phyloP scores from a whole-genome alignment of 1,140 invertebrate genomes.

The Maconellicoccus hirsutus region DNA sequence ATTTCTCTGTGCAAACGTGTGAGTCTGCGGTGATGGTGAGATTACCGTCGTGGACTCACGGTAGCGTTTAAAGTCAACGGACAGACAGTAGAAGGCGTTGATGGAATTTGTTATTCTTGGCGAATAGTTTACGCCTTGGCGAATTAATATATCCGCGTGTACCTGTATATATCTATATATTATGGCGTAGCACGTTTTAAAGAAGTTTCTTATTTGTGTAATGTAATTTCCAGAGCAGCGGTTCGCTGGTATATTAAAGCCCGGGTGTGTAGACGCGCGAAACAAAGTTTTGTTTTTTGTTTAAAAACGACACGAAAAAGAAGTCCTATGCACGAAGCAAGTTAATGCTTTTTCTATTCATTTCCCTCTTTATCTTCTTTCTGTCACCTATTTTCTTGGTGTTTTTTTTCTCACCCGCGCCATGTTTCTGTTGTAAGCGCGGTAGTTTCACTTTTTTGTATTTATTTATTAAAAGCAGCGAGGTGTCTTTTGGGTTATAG shows the following conservation, averaged over 20 bases:
- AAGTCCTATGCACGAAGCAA: background rate
- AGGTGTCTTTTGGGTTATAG: background rate
- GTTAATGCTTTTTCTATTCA: background rate
- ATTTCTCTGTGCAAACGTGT: too few relatives aligned
- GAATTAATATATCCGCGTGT: too few relatives aligned
- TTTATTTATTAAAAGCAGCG: slow-evolving; percentile 3
- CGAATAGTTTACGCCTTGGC: too few relatives aligned
- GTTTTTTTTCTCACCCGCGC: background rate
- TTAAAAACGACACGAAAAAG: background rate
- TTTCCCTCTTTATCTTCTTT: background rate
- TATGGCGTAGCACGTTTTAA: background rate
- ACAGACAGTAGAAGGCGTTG: too few relatives aligned
- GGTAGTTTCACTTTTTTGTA: background rate
- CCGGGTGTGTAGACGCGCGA: background rate
- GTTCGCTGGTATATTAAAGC: background rate
- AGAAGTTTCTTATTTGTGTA: background rate
- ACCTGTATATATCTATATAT: too few relatives aligned
- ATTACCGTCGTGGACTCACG: too few relatives aligned
- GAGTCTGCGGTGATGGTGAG: too few relatives aligned
- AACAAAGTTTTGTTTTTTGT: background rate
- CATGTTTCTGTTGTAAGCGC: too few relatives aligned
- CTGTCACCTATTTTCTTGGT: background rate
- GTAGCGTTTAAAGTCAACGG: too few relatives aligned
- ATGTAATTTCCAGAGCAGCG: background rate
- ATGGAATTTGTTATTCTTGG: too few relatives aligned